Conservation (phyloP, 1,140 invertebrate species). For the Drosophila kurseongensis region DNA sequence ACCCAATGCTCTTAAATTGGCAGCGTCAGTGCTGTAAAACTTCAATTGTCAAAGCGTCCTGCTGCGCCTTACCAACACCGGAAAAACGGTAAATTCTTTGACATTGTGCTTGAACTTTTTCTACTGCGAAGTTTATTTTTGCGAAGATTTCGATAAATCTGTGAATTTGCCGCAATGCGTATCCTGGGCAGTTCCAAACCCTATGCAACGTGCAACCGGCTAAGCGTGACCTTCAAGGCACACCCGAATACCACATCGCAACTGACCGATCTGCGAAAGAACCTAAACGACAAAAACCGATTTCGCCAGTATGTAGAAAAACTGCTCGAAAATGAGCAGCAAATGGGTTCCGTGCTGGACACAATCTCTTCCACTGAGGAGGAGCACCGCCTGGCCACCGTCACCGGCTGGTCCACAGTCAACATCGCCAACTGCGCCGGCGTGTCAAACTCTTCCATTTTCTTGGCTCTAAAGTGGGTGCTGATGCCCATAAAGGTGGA, state of each 20-base stretch:
- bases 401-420: conserved; percentile 50
- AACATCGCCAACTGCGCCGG: conserved; percentile 21
- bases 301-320: neutral
- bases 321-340: neutral
- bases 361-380: conserved; percentile 2
- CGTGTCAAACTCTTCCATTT: conserved; percentile 24
- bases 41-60: neutral
- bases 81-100: conserved; percentile 14
- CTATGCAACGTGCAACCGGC: neutral
- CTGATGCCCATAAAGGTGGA: conserved; percentile 30
- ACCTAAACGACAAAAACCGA: conserved; percentile 2
- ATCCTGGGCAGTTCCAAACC: neutral
- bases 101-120: neutral
- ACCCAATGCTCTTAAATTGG: neutral
- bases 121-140: neutral
- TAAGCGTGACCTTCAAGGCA: conserved; percentile 2
- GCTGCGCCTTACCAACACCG: neutral
- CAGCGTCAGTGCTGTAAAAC: conserved; percentile 8
- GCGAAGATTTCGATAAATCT: neutral
- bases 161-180: neutral
- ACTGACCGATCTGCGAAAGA: conserved; percentile 15
- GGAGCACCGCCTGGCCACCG: conserved; percentile 9
- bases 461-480: conserved; percentile 37
- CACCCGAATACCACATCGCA: neutral
- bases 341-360: conserved; percentile 12